Percentiles rank a stretch among this genome's conserved stretches.
Conservation (phyloP, 2,888 invertebrate species). For the Spisula solida region DNA sequence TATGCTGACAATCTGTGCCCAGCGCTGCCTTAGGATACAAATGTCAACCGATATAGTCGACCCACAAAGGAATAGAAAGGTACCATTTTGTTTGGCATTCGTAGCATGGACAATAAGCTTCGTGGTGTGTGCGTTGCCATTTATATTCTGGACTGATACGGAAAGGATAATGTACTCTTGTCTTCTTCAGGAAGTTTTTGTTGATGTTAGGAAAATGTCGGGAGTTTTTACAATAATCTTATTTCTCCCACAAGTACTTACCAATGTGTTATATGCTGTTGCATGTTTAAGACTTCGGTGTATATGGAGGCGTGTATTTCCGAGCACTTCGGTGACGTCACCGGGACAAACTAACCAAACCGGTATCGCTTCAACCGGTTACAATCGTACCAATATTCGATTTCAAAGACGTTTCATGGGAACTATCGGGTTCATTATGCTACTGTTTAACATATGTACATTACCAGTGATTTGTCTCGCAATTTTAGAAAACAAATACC, state of each 20-base stretch:
- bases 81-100: neutral
- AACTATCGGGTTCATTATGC: slow-evolving; percentile 32
- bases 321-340: neutral
- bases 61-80: neutral
- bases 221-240: neutral
- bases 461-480: neutral
- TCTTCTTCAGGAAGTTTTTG: neutral
- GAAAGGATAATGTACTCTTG: neutral
- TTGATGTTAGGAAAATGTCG: neutral
- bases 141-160: neutral
- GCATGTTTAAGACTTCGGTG: slow-evolving; percentile 3
- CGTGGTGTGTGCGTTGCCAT: neutral
- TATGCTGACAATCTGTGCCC: slow-evolving; percentile 22
- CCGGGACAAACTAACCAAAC: too few relatives aligned
- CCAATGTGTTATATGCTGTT: slow-evolving; percentile 23
- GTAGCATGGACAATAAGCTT: slow-evolving; percentile 9
- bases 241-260: slow-evolving; percentile 20
- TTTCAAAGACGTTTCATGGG: slow-evolving; percentile 16
- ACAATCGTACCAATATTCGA: slow-evolving; percentile 21
- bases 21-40: slow-evolving; percentile 6
- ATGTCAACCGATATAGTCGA: neutral
- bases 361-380: neutral
- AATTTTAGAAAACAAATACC: neutral
- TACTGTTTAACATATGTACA: slow-evolving; percentile 34
- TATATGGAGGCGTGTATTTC: slow-evolving; percentile 26